Base-by-base conservation (phyloP, 2,797 vertebrate genomes). In the Cebuella pygmaea region DNA sequence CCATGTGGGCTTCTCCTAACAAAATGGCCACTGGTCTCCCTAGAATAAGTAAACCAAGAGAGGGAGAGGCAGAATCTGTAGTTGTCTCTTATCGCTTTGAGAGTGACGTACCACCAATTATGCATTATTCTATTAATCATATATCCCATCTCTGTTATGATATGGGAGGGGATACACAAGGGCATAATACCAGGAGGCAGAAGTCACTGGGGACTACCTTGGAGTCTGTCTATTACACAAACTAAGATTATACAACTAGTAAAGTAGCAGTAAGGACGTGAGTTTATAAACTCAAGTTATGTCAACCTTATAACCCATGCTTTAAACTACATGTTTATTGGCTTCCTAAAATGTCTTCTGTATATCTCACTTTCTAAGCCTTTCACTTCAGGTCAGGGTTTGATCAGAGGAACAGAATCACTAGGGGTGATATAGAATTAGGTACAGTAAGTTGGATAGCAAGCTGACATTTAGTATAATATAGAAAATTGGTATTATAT, bases 21-120 rank as follows among this genome's bases (percentile, higher is more conserved):
- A 39, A 3, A 76, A 2, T n/a, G 17, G 30, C 4, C 1, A 0
- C 12, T 82, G 11, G 10, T 22, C 74, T 3, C 13, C 4, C 12
- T 7, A 81, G 13, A 97, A 41, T 7, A 4, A 79, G 27, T 67
- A 48, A 79, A 86, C 2, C 27, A 74, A 67, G n/a, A 88, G 4
- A 52, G 1, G 17, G 7, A 79, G 30, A 70, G 24, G 5, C 14
- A 61, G 72, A 76, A 64, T 9, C 10, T 36, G 17, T 8, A 61
- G 2, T 30, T 30, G 14, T 36, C 14, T 36, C 46, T 90, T 57
- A n/a, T 50, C 24, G 2, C 67, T 22, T 88, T 48, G 20, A 20
- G 24, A 70, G 13, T 75, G 33, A 75, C 0, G 33, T 12, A 41
- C 13, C 9, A 41, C 76, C 26, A 14, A 1, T 39, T 50, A 22